These are phyloP conservation scores for Verasper variegatus DNA, from an alignment of 2,113 vertebrate genomes.

Conservation along the genomic window DNA sequence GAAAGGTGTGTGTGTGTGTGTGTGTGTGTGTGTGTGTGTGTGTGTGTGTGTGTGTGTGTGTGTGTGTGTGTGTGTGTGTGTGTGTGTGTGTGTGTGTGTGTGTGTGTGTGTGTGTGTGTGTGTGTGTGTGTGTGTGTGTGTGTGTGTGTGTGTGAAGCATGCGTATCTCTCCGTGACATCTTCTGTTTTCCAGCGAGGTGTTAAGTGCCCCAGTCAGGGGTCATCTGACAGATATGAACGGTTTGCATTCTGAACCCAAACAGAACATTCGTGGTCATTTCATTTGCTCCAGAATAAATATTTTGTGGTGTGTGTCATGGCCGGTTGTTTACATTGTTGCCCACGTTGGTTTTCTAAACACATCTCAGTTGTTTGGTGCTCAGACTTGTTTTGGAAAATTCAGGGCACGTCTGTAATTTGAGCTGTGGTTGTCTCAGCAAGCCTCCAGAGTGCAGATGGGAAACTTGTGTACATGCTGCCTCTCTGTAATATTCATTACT, in stretches of 20 bases:
- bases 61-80: neutral
- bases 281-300: slow-evolving; percentile 35
- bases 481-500: slow-evolving; percentile 15
- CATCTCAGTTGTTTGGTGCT: slow-evolving; percentile 45
- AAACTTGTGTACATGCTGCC: slow-evolving; percentile 10
- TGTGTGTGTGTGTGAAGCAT: neutral
- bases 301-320: slow-evolving; percentile 10
- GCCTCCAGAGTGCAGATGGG: slow-evolving; percentile 35
- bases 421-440: slow-evolving; percentile 60
- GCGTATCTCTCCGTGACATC: neutral
- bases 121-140: neutral
- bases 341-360: slow-evolving; percentile 59
- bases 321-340: slow-evolving; percentile 66
- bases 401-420: slow-evolving; percentile 72
- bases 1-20: neutral
- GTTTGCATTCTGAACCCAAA: slow-evolving; percentile 17
- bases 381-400: slow-evolving; percentile 76
- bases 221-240: neutral
- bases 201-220: neutral
- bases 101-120: neutral
- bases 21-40: neutral
- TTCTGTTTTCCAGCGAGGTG: slow-evolving; percentile 2
- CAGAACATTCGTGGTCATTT: slow-evolving; percentile 15
- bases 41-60: neutral
- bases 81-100: neutral